A percentile compares a stretch with the other conserved stretches of the same genome.
Conservation (phyloP, 1,140 invertebrate genomes). For the Pseudomyrmex cubaensis region DNA sequence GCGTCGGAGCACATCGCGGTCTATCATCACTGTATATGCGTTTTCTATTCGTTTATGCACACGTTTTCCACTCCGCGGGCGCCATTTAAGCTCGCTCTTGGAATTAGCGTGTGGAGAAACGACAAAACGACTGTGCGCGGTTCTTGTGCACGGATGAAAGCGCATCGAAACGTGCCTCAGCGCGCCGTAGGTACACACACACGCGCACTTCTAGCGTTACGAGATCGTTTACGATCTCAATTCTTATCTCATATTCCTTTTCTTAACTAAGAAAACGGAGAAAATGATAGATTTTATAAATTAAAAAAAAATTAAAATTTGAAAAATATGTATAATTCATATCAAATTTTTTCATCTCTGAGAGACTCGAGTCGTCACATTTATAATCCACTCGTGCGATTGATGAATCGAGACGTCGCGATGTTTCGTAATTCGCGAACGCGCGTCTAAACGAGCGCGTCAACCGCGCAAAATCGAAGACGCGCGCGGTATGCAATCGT, state of each 20-base stretch:
- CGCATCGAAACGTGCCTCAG: background rate
- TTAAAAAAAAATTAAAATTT: background rate
- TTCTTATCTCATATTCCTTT: background rate
- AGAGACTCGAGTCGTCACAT: background rate
- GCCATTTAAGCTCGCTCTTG: conserved; percentile 29
- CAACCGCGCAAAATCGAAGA: background rate
- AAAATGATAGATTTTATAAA: background rate
- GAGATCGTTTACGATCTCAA: background rate
- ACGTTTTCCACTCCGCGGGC: conserved; percentile 14
- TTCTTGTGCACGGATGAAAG: conserved; percentile 24
- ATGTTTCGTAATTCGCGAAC: background rate
- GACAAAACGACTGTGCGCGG: conserved; percentile 26
- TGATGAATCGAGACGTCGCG: background rate
- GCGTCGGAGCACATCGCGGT: conserved; percentile 6
- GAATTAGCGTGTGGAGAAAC: conserved; percentile 37
- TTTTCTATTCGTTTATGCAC: conserved; percentile 38
- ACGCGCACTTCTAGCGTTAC: background rate
- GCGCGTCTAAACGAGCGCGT: background rate
- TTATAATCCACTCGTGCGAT: background rate
- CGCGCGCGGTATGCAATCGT: conserved; percentile 13
- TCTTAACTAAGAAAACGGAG: background rate
- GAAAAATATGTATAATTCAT: background rate
- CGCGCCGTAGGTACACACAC: background rate
- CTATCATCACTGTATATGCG: conserved; percentile 35
- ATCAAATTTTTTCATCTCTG: background rate